Conservation (phyloP, 2,888 invertebrate species). For the Acanthoscelides obtectus region DNA sequence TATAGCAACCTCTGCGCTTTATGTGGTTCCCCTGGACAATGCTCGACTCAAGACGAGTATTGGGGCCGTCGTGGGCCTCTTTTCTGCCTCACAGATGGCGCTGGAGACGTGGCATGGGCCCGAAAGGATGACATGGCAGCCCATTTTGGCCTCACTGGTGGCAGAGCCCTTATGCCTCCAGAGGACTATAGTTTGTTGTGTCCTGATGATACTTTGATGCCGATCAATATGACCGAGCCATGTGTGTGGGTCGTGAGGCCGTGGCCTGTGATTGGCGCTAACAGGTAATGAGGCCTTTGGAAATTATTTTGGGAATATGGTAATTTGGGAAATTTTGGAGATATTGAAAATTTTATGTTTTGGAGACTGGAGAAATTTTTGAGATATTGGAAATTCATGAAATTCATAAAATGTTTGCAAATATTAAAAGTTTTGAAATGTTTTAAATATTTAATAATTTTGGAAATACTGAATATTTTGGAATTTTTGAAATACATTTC, state of each 20-base stretch:
- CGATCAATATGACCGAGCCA: conserved; percentile 54
- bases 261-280: conserved; percentile 70
- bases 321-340: too few species aligned
- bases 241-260: conserved; percentile 78
- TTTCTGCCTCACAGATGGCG: conserved; percentile 70
- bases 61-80: conserved; percentile 80
- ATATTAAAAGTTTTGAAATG: too few species aligned
- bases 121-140: conserved; percentile 62
- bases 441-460: too few species aligned
- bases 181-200: conserved; percentile 67
- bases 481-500: too few species aligned
- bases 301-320: too few species aligned
- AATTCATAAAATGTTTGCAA: too few species aligned
- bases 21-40: conserved; percentile 60
- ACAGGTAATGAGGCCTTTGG: too few species aligned
- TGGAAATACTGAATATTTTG: too few species aligned
- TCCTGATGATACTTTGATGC: conserved; percentile 65
- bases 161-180: conserved; percentile 42
- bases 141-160: conserved; percentile 59
- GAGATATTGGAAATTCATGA: too few species aligned
- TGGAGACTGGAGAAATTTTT: too few species aligned
- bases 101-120: conserved; percentile 80
- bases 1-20: conserved; percentile 70
- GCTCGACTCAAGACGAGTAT: conserved; percentile 68
- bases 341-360: too few species aligned